Conservation (phyloP, 2,888 invertebrate species). For the Ectemnius continuus region DNA sequence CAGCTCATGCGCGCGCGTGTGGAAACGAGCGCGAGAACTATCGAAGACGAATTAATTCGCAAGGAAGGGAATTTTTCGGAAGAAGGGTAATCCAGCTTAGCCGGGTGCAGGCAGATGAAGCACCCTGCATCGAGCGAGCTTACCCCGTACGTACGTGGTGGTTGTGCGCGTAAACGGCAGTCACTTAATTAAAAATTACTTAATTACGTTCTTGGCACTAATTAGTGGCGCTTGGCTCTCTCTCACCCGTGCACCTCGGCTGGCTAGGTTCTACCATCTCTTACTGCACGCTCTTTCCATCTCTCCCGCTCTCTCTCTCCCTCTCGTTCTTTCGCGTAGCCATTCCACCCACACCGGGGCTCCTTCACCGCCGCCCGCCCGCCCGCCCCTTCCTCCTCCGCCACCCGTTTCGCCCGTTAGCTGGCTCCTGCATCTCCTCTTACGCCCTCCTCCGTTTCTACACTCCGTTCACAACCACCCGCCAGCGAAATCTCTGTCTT, state of each 20-base stretch:
- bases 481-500: slow-evolving; percentile 61
- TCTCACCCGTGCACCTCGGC: slow-evolving; percentile 64
- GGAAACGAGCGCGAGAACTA: slow-evolving; percentile 13
- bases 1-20: too few relatives aligned
- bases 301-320: slow-evolving; percentile 37
- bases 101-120: slow-evolving; percentile 55
- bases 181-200: slow-evolving; percentile 84
- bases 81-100: slow-evolving; percentile 54
- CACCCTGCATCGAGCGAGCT: slow-evolving; percentile 58
- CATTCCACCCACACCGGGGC: slow-evolving; percentile 46
- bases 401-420: slow-evolving; percentile 51
- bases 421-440: slow-evolving; percentile 58
- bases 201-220: slow-evolving; percentile 84
- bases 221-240: slow-evolving; percentile 80
- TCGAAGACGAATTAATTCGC: slow-evolving; percentile 19
- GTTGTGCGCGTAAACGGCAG: slow-evolving; percentile 76
- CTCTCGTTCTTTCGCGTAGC: slow-evolving; percentile 34
- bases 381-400: slow-evolving; percentile 40
- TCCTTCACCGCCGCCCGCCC: slow-evolving; percentile 47
- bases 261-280: slow-evolving; percentile 56
- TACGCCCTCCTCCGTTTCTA: slow-evolving; percentile 63
- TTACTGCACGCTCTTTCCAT: slow-evolving; percentile 40
- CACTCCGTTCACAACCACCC: slow-evolving; percentile 59
- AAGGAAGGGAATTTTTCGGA: slow-evolving; percentile 51
- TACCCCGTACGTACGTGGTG: slow-evolving; percentile 62